These are phyloP conservation scores for Heliconius charithonia DNA, from an alignment of 2,888 invertebrate genomes.

Conservation along the genomic window DNA sequence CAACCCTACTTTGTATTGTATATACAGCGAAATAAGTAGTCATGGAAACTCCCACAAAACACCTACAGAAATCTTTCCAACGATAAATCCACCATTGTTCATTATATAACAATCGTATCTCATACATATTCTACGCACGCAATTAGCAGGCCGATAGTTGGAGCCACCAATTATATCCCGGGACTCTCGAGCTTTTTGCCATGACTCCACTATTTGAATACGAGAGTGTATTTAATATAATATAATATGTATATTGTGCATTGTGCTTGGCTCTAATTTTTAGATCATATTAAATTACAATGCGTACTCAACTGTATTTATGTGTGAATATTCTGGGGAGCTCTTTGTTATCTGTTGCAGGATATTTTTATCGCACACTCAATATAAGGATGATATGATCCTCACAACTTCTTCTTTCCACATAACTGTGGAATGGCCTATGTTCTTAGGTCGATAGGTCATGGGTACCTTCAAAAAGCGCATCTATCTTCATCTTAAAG, in stretches of 20 bases:
- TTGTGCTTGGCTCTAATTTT: neutral
- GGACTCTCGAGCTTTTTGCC: conserved; percentile 67
- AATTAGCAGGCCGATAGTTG: conserved; percentile 69
- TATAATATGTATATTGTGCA: neutral
- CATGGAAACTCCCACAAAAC: neutral
- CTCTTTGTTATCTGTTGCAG: no score
- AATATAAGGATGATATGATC: no score
- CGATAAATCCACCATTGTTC: conserved; percentile 44
- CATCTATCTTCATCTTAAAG: no score
- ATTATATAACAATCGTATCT: conserved; percentile 59
- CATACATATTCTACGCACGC: conserved; percentile 74
- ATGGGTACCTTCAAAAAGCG: no score
- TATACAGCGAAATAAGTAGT: neutral
- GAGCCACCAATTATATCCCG: conserved; percentile 73
- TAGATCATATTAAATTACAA: no score
- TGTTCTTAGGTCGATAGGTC: no score
- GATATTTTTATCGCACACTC: no score
- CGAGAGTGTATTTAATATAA: conserved; percentile 49
- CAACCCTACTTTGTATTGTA: no score
- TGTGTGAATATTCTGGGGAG: no score
- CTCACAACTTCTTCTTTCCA: no score
- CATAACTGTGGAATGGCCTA: no score
- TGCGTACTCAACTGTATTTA: no score
- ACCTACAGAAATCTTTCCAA: conserved; percentile 4
- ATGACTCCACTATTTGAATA: conserved; percentile 60